A percentile compares a stretch with the other conserved stretches of the same genome.
Evolutionary conservation across 1,140 invertebrate genomes (phyloP).

Genomic region (Plutomurus gul): DNA sequence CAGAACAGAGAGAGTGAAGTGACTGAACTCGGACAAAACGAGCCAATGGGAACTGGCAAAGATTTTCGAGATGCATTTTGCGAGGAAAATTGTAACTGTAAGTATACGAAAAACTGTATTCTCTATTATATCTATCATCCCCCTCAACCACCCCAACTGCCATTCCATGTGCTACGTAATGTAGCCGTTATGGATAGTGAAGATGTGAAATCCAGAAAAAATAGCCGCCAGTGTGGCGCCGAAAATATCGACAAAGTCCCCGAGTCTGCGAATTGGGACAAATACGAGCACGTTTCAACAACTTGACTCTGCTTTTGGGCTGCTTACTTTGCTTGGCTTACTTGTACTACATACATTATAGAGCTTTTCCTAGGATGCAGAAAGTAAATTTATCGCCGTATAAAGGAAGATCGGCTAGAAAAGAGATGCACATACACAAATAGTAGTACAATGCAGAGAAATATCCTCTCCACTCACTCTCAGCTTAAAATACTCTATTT

Average conservation of each 20-base stretch:
- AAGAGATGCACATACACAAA: background rate
- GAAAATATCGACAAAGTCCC: conserved; percentile 49
- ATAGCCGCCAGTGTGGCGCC: conserved; percentile 45
- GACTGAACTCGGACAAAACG: conserved; percentile 6
- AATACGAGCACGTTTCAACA: conserved; percentile 23
- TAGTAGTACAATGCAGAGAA: background rate
- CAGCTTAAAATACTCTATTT: background rate
- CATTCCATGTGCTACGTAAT: background rate
- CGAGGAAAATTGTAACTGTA: background rate
- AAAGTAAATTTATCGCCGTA: conserved; percentile 26
- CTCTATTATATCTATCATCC: conserved; percentile 12
- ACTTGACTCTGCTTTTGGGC: background rate
- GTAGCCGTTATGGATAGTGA: conserved; percentile 29
- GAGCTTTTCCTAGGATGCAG: conserved; percentile 1
- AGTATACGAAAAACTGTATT: background rate
- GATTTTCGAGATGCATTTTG: conserved; percentile 6
- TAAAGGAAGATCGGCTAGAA: conserved; percentile 19
- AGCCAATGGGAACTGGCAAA: background rate
- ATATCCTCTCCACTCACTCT: background rate
- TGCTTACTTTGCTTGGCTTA: background rate
- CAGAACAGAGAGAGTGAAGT: background rate
- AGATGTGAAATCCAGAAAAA: conserved; percentile 36
- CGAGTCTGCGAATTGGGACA: conserved; percentile 51
- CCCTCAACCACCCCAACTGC: background rate
- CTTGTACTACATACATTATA: background rate